A percentile compares a stretch with the other conserved stretches of the same genome.
These are phyloP conservation scores for Bombus superbus DNA, from an alignment of 1,140 invertebrate genomes.

Conservation along the genomic window DNA sequence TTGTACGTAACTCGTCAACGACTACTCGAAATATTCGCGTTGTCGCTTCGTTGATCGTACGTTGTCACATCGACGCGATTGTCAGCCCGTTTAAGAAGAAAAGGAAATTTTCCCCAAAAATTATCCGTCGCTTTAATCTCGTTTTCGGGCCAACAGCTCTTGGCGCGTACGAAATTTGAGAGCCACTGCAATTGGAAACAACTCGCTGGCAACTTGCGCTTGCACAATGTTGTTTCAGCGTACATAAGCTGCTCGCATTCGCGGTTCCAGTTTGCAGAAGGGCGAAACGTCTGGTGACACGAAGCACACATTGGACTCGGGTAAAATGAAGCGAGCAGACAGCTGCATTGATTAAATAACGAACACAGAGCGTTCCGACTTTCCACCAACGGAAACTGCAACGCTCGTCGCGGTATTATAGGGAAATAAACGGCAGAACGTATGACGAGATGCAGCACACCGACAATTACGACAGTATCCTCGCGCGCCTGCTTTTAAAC, in stretches of 20 bases:
- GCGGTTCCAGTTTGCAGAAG: constrained; percentile 28
- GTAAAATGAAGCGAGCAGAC: constrained; percentile 24
- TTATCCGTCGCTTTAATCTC: not conserved
- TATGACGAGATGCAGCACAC: not conserved
- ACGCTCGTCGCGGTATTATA: not conserved
- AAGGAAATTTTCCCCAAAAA: not conserved
- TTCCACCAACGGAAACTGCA: not conserved
- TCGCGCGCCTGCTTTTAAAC: not conserved
- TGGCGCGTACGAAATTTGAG: not conserved
- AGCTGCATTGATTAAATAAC: constrained; percentile 37
- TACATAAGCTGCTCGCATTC: constrained; percentile 30
- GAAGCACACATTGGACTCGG: not conserved
- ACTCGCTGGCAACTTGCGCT: not conserved
- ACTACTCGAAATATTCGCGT: not conserved
- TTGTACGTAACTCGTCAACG: no score
- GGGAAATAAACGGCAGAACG: not conserved
- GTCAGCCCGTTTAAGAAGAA: not conserved
- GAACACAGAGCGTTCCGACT: constrained; percentile 10
- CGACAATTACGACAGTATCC: not conserved
- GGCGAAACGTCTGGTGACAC: not conserved
- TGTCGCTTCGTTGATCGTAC: not conserved
- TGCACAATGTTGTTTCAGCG: constrained; percentile 30
- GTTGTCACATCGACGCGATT: rapidly evolving
- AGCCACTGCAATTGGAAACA: not conserved
- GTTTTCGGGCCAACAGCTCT: not conserved